These are phyloP conservation scores for Zalophus californianus DNA, from an alignment of 2,797 vertebrate genomes.

Conservation along the genomic window DNA sequence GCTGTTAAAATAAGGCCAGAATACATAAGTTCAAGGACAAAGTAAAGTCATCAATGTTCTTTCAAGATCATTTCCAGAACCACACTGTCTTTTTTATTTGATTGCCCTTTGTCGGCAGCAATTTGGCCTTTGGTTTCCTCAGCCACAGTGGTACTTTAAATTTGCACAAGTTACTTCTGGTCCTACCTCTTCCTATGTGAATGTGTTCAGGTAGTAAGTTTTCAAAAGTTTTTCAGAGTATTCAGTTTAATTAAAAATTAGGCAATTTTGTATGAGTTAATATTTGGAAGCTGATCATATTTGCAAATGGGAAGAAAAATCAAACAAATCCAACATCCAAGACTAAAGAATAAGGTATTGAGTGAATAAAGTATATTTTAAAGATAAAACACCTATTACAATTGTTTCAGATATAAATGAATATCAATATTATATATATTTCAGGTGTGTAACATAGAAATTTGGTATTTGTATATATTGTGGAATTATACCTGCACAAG, in stretches of 20 bases:
- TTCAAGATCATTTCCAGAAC: background rate
- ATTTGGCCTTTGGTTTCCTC: background rate
- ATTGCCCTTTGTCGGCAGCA: background rate
- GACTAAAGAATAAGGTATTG: background rate
- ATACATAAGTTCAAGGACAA: background rate
- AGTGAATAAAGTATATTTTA: background rate
- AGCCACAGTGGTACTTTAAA: background rate
- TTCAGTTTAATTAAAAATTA: constrained; percentile 26
- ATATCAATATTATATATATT: background rate
- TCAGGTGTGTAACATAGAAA: background rate
- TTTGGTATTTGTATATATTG: too few species aligned
- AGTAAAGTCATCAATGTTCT: background rate
- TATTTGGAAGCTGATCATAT: background rate
- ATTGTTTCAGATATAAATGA: background rate
- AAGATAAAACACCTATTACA: background rate
- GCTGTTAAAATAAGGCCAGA: background rate
- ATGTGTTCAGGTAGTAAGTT: background rate
- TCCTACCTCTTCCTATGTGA: background rate
- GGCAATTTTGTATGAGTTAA: background rate
- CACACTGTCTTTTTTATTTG: background rate
- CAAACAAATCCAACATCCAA: background rate
- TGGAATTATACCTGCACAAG: background rate
- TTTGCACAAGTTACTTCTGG: background rate
- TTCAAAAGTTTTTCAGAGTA: background rate
- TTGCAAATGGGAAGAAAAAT: background rate